Evolutionary conservation across 2,888 invertebrate genomes (phyloP).

Genomic region (Acrocera orbiculus): DNA sequence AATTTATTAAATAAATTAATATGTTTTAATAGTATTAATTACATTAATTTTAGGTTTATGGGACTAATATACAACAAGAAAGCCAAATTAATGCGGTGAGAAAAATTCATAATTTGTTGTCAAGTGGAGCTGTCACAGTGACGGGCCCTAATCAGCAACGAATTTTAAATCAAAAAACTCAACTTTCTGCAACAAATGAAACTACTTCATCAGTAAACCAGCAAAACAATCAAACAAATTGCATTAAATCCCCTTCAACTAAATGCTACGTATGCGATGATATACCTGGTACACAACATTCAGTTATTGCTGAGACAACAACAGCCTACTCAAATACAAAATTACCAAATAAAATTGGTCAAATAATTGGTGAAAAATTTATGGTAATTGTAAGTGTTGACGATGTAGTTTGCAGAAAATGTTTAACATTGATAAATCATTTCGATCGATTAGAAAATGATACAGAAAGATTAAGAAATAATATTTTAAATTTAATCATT

Average conservation of each 20-base stretch:
- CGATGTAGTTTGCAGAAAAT: slow-evolving; percentile 32
- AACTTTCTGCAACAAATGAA: slow-evolving; percentile 15
- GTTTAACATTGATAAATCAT: slow-evolving; percentile 32
- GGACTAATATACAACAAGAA: slow-evolving; percentile 5
- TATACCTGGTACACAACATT: slow-evolving; percentile 20
- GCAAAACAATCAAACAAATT: neutral
- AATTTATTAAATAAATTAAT: no score
- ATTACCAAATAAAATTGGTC: slow-evolving; percentile 34
- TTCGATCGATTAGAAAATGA: slow-evolving; percentile 33
- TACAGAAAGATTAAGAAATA: slow-evolving; percentile 29
- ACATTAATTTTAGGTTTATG: slow-evolving; percentile 13
- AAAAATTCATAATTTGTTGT: slow-evolving; percentile 30
- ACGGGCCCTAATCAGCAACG: slow-evolving; percentile 30
- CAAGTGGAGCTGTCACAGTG: slow-evolving; percentile 31
- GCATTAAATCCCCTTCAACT: slow-evolving; percentile 5
- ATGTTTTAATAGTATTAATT: no score
- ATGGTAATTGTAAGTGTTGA: slow-evolving; percentile 32
- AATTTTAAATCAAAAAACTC: slow-evolving; percentile 24
- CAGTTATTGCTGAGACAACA: slow-evolving; percentile 25
- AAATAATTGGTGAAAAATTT: slow-evolving; percentile 33
- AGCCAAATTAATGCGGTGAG: slow-evolving; percentile 28
- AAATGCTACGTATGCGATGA: slow-evolving; percentile 33
- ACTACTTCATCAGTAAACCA: slow-evolving; percentile 9
- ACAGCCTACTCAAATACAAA: slow-evolving; percentile 31
- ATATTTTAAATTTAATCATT: slow-evolving; percentile 26